A percentile compares a stretch with the other conserved stretches of the same genome.
phyloP scores from a whole-genome alignment of 2,888 invertebrate genomes.

The Drosophila nr. fundita region DNA sequence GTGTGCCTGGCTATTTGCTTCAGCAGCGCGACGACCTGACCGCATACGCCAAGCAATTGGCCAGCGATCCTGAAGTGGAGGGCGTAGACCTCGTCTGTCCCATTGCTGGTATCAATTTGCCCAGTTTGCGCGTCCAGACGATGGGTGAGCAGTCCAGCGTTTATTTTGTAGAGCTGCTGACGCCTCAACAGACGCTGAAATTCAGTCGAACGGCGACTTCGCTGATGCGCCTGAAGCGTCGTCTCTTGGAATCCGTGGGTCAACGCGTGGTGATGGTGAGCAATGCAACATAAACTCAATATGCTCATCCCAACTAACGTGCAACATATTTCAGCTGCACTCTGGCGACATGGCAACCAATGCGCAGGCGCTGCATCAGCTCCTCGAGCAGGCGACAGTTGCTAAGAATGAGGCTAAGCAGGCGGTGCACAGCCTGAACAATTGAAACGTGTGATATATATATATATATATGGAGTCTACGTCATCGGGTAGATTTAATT shows the following conservation, averaged over 20 bases:
- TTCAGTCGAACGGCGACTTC: slow-evolving; percentile 76
- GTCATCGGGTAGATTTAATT: slow-evolving; percentile 58
- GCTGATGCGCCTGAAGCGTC: slow-evolving; percentile 77
- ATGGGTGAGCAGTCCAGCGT: slow-evolving; percentile 34
- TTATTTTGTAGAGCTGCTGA: slow-evolving; percentile 79
- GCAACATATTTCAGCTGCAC: slow-evolving; percentile 43
- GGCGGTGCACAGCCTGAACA: slow-evolving; percentile 36
- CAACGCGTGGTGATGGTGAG: slow-evolving; percentile 79
- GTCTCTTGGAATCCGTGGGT: slow-evolving; percentile 73
- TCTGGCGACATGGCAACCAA: slow-evolving; percentile 60
- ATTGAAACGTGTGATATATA: slow-evolving; percentile 65
- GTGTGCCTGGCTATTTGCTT: slow-evolving; percentile 76
- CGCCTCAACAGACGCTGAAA: slow-evolving; percentile 70
- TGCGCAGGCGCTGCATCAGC: slow-evolving; percentile 51
- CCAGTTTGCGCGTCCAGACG: slow-evolving; percentile 76
- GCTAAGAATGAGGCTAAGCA: slow-evolving; percentile 1
- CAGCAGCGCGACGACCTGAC: slow-evolving; percentile 69
- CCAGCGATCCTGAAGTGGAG: slow-evolving; percentile 60
- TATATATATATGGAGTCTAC: slow-evolving; percentile 20
- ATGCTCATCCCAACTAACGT: background rate
- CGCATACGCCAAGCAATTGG: slow-evolving; percentile 61
- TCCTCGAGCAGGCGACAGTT: slow-evolving; percentile 30
- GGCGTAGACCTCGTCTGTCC: slow-evolving; percentile 74
- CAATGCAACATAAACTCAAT: background rate
- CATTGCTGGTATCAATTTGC: slow-evolving; percentile 82